A percentile compares a stretch with the other conserved stretches of the same genome.
Evolutionary conservation across 2,888 invertebrate species (phyloP).

Genomic region (Antitype chi): DNA sequence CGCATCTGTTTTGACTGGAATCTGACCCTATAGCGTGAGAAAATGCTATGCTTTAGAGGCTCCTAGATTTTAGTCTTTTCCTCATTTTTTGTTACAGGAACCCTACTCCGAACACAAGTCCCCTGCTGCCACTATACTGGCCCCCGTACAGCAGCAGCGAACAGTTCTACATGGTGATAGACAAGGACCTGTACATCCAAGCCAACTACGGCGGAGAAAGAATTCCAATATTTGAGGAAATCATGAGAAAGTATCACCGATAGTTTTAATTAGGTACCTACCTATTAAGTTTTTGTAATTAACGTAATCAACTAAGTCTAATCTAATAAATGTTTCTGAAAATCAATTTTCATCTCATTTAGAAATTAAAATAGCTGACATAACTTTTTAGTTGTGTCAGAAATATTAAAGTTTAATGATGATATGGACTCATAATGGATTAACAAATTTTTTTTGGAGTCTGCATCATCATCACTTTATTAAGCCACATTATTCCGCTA

Average conservation of each 20-base stretch:
- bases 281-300: not conserved
- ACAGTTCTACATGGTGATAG: conserved; percentile 54
- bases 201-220: conserved; percentile 69
- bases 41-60: not conserved
- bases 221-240: conserved; percentile 73
- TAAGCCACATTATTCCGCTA: not conserved
- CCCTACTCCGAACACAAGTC: conserved; percentile 63
- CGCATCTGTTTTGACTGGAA: not conserved
- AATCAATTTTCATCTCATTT: not conserved
- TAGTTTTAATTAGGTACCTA: not conserved
- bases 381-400: no score
- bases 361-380: not conserved
- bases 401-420: no score
- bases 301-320: not conserved
- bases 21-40: no score
- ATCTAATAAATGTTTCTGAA: not conserved
- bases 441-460: no score
- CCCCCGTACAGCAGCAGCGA: conserved; percentile 57
- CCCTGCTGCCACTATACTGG: conserved; percentile 67
- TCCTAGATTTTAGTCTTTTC: not conserved
- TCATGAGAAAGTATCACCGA: conserved; percentile 66
- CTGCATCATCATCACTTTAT: not conserved
- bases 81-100: conserved; percentile 67
- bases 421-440: no score
- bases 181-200: conserved; percentile 64